Base-by-base conservation (phyloP, 2,113 vertebrate genomes). In the Lepus americanus region DNA sequence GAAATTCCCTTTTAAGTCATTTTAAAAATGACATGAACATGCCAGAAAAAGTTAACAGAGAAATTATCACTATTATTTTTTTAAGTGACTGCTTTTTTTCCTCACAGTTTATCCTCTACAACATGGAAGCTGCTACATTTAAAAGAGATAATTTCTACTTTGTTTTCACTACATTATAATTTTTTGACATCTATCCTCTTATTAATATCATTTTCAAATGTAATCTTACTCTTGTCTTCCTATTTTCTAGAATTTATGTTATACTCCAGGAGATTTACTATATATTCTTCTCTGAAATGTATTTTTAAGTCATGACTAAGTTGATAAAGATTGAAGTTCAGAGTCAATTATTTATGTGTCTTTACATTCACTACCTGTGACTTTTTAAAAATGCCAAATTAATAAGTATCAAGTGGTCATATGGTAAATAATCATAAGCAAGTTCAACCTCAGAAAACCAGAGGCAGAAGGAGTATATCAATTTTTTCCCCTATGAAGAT, bases 331-430 rank as follows among this genome's bases (percentile, higher is more conserved):
- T 2, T 73, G 90, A 90, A 44, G 20, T 12, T 55, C 1, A 70
- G 31, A 81, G 33, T 66, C 66, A 72, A 90, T 72, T 55, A 77
- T 76, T 63, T 84, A 29, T 55, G 12, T 61, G 49, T 44, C 55
- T 94, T 87, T 96, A 70, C 29, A 63, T 49, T 74, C 95, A 67
- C 17, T 85, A 86, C 1, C 63, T 84, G 39, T 49, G 9, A 94
- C 82, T 80, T 59, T 92, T 59, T 22, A 51, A 74, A 96, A 94
- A 79, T 55, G 87, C 77, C 67, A 94, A 84, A 86, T 87, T 96
- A 87, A 91, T 7, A 92, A 69, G 77, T 11, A 0, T 25, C 53
- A 63, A 85, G 13, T 84, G 89, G 92, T 72, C 33, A 79, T 92
- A 87, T 87, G 67, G 19, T 59, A 92, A 87, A 73, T 77, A 87